Conservation (phyloP, 2,888 invertebrate species). For the Proisotoma minuta region DNA sequence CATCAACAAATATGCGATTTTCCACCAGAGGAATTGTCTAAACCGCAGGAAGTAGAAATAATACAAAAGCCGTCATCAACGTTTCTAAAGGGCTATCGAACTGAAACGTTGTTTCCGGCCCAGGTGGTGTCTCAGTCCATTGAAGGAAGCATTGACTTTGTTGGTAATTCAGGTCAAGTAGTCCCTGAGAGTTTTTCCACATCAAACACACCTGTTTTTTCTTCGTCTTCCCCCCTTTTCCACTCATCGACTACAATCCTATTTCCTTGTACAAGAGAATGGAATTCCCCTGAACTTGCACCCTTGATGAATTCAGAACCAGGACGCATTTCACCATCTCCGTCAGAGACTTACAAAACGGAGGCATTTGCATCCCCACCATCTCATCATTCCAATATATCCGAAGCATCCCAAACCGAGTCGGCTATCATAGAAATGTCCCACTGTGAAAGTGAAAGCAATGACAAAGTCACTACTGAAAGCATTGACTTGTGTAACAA, state of each 20-base stretch:
- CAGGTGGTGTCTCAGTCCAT: background rate
- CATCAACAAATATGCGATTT: too few species aligned
- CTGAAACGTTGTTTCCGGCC: background rate
- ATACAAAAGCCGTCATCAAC: too few species aligned
- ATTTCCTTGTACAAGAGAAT: constrained; percentile 30
- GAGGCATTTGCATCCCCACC: background rate
- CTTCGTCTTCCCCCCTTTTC: constrained; percentile 30
- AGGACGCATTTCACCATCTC: constrained; percentile 39
- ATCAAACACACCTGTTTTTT: constrained; percentile 42
- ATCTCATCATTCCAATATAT: background rate
- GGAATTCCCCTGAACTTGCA: constrained; percentile 30
- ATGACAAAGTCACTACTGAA: too few species aligned
- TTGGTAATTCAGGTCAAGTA: constrained; percentile 1
- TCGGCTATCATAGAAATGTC: constrained; percentile 40
- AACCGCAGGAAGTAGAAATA: too few species aligned
- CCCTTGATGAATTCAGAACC: constrained; percentile 28
- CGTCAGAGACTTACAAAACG: too few species aligned
- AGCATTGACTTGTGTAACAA: too few species aligned
- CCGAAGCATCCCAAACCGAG: constrained; percentile 42
- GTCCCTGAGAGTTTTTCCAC: constrained; percentile 35
- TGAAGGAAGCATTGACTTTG: background rate
- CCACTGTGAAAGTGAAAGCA: too few species aligned
- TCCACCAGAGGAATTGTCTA: too few species aligned
- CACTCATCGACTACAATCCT: constrained; percentile 34
- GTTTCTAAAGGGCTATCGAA: too few species aligned